These are phyloP conservation scores for Diaperis boleti DNA, from an alignment of 2,888 invertebrate species.

Conservation along the genomic window DNA sequence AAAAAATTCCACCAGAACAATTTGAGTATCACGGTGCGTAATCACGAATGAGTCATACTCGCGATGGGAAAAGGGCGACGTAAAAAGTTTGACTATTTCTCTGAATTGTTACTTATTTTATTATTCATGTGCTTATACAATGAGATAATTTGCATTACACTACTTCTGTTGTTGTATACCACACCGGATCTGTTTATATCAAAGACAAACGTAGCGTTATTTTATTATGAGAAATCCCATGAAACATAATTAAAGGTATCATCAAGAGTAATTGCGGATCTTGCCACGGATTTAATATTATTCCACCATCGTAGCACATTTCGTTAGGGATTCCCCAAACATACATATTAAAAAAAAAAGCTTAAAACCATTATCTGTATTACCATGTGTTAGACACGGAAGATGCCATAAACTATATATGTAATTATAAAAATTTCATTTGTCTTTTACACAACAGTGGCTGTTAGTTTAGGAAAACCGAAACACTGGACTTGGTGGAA, in stretches of 20 bases:
- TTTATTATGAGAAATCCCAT: slow-evolving; percentile 40
- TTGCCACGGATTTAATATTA: slow-evolving; percentile 30
- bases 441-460: no score
- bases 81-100: slow-evolving; percentile 33
- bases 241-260: slow-evolving; percentile 39
- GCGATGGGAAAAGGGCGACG: slow-evolving; percentile 30
- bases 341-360: neutral
- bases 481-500: no score
- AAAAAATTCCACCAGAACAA: slow-evolving; percentile 25
- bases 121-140: slow-evolving; percentile 33
- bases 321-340: slow-evolving; percentile 35
- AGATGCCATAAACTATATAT: no score
- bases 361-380: no score
- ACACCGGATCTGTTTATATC: slow-evolving; percentile 36
- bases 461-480: no score
- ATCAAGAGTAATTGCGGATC: slow-evolving; percentile 38
- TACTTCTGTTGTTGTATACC: slow-evolving; percentile 27
- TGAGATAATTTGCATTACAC: slow-evolving; percentile 33
- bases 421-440: no score
- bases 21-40: slow-evolving; percentile 2
- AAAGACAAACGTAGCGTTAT: slow-evolving; percentile 28
- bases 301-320: slow-evolving; percentile 17
- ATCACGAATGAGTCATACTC: slow-evolving; percentile 21
- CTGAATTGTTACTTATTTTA: slow-evolving; percentile 27
- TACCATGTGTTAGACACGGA: no score